Percentiles rank a stretch among this genome's conserved stretches.
phyloP scores from a whole-genome alignment of 2,797 vertebrate genomes.

The Masticophis lateralis region DNA sequence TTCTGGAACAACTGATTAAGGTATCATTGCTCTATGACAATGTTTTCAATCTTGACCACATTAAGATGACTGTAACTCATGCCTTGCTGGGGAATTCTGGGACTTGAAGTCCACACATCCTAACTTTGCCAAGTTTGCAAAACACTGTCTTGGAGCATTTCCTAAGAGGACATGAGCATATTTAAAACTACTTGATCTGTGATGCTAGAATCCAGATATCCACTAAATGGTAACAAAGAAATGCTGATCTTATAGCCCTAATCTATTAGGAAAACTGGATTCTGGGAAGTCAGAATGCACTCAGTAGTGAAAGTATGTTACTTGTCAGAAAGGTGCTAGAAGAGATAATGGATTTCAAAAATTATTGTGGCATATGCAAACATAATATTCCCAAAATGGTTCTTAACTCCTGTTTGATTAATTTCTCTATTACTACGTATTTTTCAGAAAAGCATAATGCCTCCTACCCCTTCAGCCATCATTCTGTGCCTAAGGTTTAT shows the following conservation, averaged over 20 bases:
- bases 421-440: not conserved
- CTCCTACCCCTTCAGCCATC: not conserved
- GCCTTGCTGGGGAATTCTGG: not conserved
- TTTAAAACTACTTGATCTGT: not conserved
- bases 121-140: not conserved
- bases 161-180: not conserved
- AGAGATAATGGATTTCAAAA: constrained; percentile 65
- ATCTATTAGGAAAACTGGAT: constrained; percentile 21
- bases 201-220: not conserved
- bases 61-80: not conserved
- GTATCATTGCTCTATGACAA: not conserved
- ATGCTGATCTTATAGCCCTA: not conserved
- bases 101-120: not conserved
- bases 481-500: not conserved
- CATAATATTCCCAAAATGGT: not conserved
- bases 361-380: constrained; percentile 32
- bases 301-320: constrained; percentile 64
- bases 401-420: not conserved
- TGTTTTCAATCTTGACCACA: not conserved
- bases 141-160: not conserved
- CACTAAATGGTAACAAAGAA: not conserved
- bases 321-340: constrained; percentile 43
- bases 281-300: constrained; percentile 39
- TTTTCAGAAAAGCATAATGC: constrained; percentile 32
- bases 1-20: not conserved